Base-by-base conservation (phyloP, 2,888 invertebrate species). In the Agrotis puta region DNA sequence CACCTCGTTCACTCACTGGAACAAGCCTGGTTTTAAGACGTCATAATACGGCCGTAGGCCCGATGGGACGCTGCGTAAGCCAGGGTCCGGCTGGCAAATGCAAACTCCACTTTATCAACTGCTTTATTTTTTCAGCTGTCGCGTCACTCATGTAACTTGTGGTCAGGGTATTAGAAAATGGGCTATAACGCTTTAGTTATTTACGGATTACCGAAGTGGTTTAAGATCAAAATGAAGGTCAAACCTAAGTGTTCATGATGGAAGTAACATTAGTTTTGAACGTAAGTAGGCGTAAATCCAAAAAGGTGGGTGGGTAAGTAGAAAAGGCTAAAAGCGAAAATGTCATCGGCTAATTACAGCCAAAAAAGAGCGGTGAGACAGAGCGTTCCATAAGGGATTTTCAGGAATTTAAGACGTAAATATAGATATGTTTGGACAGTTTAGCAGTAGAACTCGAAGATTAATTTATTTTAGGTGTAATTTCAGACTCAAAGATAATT, bases 351-450 rank as follows among this genome's bases (percentile, higher is more conserved):
- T 56, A 56, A 33, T 13, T 18, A 18, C 14, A 22, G 33, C 6
- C 22, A 24, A 4, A 18, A 76, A 76, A 50, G 14, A 27, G n/a
- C n/a, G 62, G 24, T 16, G 9, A 6, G 7, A 14, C n/a, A 43
- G 59, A 22, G 59, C 13, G n/a, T 43, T 9, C 62, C 27, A 13
- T 13, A 39, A 7, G 1, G 67, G 24, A 45, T 75, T 75, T 51
- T 18, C 4, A n/a, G n/a, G 16, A 18, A 50, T 43, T 16, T 14
- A 16, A n/a, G 16, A 16, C 13, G 3, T 64, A 33, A 64, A 14
- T 22, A 50, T 2, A 50, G 7, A 18, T 51, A 13, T 47, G 9
- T 2, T 45, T 2, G n/a, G 20, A 18, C 20, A 11, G 22, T 14
- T 62, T 14, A 63, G 9, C 39, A n/a, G 14, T n/a, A 22, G 22